These are phyloP conservation scores for Orgyia antiqua DNA, from an alignment of 2,888 invertebrate genomes.

Conservation along the genomic window DNA sequence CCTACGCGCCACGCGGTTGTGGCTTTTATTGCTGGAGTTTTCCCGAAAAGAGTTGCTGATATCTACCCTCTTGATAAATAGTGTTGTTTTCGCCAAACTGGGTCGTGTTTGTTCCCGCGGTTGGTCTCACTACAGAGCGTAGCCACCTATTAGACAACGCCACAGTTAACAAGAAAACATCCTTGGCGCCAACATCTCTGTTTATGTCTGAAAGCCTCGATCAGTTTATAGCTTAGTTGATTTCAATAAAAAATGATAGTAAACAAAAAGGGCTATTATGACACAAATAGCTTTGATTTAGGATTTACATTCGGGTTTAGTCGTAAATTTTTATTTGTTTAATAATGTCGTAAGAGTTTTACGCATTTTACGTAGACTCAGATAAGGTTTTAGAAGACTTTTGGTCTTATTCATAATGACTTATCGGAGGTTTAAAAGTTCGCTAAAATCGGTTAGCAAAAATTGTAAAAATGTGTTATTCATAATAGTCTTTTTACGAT, in stretches of 20 bases:
- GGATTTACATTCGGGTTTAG: slow-evolving; percentile 9
- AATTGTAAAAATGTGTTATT: too few relatives aligned
- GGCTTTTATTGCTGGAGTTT: slow-evolving; percentile 65
- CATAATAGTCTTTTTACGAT: too few relatives aligned
- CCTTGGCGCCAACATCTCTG: slow-evolving; percentile 44
- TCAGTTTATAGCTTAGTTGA: slow-evolving; percentile 30
- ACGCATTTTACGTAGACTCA: too few relatives aligned
- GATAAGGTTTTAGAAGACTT: too few relatives aligned
- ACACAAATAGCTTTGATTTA: slow-evolving; percentile 14
- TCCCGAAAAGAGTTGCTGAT: slow-evolving; percentile 51
- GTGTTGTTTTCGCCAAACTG: slow-evolving; percentile 71
- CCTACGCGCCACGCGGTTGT: slow-evolving; percentile 43
- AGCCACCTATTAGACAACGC: slow-evolving; percentile 26
- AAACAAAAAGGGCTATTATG: slow-evolving; percentile 20
- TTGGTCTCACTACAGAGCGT: slow-evolving; percentile 28
- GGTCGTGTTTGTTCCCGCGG: slow-evolving; percentile 56
- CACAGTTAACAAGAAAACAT: slow-evolving; percentile 39
- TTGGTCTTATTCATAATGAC: too few relatives aligned
- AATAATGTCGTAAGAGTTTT: too few relatives aligned
- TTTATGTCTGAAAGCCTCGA: slow-evolving; percentile 41
- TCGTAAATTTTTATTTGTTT: too few relatives aligned
- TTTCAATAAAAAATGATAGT: slow-evolving; percentile 27
- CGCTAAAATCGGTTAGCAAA: too few relatives aligned
- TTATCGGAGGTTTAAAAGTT: too few relatives aligned
- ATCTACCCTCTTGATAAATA: slow-evolving; percentile 71